A percentile compares a stretch with the other conserved stretches of the same genome.
phyloP scores from a whole-genome alignment of 2,797 vertebrate genomes.

The Aphelocoma californica region DNA sequence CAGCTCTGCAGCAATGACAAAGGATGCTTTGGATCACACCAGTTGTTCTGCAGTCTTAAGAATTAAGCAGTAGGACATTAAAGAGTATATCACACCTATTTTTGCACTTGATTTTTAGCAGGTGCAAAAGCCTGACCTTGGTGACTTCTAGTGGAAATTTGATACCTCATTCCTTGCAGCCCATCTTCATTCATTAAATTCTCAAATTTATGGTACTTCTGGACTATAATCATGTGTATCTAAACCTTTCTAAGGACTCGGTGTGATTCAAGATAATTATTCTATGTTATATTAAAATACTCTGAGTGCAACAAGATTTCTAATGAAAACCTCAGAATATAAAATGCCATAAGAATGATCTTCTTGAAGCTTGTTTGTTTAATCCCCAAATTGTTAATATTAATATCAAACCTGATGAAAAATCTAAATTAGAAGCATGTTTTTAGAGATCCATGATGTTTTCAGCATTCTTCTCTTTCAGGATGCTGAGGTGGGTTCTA shows the following conservation, averaged over 20 bases:
- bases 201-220: background rate
- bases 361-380: background rate
- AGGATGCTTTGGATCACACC: background rate
- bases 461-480: slow-evolving; percentile 64
- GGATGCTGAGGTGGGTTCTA: slow-evolving; percentile 78
- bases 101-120: background rate
- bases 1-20: background rate
- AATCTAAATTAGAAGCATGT: background rate
- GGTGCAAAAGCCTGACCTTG: background rate
- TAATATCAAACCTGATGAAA: background rate
- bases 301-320: background rate
- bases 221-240: background rate
- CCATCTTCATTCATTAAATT: background rate
- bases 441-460: background rate
- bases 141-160: slow-evolving; percentile 14
- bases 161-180: background rate
- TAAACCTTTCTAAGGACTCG: background rate
- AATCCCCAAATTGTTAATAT: background rate
- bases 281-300: background rate
- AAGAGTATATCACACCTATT: background rate
- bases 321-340: background rate
- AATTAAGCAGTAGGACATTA: background rate
- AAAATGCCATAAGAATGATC: background rate
- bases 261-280: background rate
- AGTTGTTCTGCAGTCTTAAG: background rate